Conservation (phyloP, 2,888 invertebrate species). For the Philaethria dido region DNA sequence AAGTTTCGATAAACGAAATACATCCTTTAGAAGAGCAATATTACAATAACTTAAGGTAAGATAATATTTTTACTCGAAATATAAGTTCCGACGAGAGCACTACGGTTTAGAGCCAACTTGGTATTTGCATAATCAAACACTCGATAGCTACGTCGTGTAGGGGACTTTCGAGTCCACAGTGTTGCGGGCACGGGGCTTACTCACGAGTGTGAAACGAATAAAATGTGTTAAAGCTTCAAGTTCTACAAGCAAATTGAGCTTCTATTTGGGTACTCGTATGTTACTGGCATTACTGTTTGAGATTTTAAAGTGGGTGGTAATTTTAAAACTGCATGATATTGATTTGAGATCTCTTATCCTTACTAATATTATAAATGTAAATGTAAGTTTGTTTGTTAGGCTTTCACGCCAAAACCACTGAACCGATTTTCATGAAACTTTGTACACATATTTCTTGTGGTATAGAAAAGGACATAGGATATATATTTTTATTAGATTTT, state of each 20-base stretch:
- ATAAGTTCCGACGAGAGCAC: conserved; percentile 40
- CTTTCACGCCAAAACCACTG: too few relatives aligned
- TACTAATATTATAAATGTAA: too few relatives aligned
- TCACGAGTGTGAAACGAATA: conserved; percentile 25
- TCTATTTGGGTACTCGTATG: conserved; percentile 7
- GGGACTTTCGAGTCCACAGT: conserved; percentile 34
- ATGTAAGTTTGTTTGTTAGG: too few relatives aligned
- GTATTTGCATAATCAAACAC: conserved; percentile 47
- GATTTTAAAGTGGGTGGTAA: not conserved
- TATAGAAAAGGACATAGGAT: too few relatives aligned
- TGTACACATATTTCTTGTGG: too few relatives aligned
- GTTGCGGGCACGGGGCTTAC: conserved; percentile 30
- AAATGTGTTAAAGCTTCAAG: conserved; percentile 24
- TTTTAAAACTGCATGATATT: too few relatives aligned
- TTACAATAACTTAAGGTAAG: conserved; percentile 6
- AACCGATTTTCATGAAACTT: too few relatives aligned
- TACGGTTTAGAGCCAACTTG: conserved; percentile 47
- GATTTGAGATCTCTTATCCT: too few relatives aligned
- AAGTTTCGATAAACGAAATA: not conserved
- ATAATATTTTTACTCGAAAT: conserved; percentile 38
- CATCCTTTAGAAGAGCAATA: not conserved
- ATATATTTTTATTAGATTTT: too few relatives aligned
- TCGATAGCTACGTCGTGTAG: conserved; percentile 33
- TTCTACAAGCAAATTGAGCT: not conserved
- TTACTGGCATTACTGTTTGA: not conserved